These are phyloP conservation scores for Romanogobio albipinnatus DNA, from an alignment of 2,113 vertebrate species.

Conservation along the genomic window DNA sequence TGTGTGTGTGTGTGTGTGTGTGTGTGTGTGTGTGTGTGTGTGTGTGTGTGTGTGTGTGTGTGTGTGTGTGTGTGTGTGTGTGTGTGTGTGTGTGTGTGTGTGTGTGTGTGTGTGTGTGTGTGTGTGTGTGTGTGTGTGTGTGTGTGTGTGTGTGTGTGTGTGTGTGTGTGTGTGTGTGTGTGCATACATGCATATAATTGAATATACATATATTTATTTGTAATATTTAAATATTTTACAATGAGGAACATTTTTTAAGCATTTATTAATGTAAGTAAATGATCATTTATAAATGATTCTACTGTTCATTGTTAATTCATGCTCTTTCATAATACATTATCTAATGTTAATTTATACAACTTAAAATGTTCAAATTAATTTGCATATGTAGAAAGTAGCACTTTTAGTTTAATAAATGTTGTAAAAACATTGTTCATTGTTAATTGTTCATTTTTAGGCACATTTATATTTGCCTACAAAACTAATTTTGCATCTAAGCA, in stretches of 20 bases:
- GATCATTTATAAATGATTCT: not conserved
- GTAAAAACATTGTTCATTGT: not conserved
- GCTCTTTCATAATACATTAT: not conserved
- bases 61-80: too few species aligned
- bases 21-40: too few species aligned
- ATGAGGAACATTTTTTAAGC: not conserved
- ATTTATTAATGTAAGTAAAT: not conserved
- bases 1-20: too few species aligned
- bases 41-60: too few species aligned
- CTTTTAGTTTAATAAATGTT: not conserved
- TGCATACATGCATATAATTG: too few species aligned
- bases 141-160: too few species aligned
- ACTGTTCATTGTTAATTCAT: constrained; percentile 1
- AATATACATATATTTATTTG: not conserved
- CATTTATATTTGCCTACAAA: not conserved
- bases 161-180: too few species aligned
- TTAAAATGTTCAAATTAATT: not conserved
- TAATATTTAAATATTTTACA: not conserved
- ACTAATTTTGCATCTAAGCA: not conserved
- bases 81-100: too few species aligned
- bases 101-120: too few species aligned
- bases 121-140: too few species aligned
- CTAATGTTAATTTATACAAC: not conserved
- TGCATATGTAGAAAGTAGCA: not conserved
- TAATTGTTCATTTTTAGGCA: not conserved